These are phyloP conservation scores for Rallus limicola DNA, from an alignment of 2,113 vertebrate genomes.

Conservation along the genomic window DNA sequence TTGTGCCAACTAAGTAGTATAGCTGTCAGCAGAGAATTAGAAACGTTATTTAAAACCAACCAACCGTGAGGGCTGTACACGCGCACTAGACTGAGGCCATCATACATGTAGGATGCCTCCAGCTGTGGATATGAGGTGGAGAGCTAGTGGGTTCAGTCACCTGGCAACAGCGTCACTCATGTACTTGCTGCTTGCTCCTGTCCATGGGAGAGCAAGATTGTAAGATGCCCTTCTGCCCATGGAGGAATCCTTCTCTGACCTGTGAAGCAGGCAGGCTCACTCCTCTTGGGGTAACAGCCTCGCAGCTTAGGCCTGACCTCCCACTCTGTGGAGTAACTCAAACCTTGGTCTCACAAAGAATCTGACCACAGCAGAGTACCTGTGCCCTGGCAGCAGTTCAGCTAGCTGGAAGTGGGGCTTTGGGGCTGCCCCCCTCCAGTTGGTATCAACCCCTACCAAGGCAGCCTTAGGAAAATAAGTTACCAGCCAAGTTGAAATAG, in stretches of 20 bases:
- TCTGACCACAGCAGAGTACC: background rate
- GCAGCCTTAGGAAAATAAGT: background rate
- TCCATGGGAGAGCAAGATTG: background rate
- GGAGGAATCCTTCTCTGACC: background rate
- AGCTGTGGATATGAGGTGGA: background rate
- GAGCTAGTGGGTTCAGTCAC: background rate
- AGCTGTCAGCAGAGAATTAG: constrained; percentile 8
- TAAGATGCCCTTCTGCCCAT: background rate
- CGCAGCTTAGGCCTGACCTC: background rate
- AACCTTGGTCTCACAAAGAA: background rate
- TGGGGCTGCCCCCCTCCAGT: background rate
- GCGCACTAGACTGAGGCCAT: background rate
- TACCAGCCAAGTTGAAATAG: background rate
- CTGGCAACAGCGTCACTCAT: background rate
- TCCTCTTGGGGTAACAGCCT: background rate
- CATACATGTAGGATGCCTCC: background rate
- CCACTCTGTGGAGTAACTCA: background rate
- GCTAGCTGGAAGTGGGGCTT: background rate
- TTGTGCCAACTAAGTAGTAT: background rate
- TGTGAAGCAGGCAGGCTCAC: accelerated
- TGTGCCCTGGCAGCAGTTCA: background rate
- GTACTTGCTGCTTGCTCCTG: background rate
- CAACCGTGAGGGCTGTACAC: background rate
- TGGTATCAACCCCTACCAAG: background rate
- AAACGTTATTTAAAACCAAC: background rate